Evolutionary conservation across 2,113 vertebrate species (phyloP), one percentile per base, ranked within the genome.

Genomic region (Engraulis encrasicolus): DNA sequence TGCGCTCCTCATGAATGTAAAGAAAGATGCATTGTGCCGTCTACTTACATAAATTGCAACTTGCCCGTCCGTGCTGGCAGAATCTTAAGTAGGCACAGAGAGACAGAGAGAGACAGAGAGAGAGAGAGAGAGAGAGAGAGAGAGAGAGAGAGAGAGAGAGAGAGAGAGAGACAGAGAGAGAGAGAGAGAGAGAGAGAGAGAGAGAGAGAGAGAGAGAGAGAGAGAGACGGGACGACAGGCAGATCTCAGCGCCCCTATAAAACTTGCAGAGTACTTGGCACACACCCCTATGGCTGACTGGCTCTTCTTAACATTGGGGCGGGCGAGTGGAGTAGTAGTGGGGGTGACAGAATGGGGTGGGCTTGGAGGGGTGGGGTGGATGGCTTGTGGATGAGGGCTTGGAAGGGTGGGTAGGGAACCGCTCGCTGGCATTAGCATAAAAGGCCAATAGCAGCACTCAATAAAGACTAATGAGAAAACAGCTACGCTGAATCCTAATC

Each of bases 11-110:
- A 84, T 90, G 91, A 91, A 91, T 93, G 85, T 85, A 92, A 91
- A 92, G 90, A 87, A 90, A 91, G 84, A 49, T 54, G 81, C 85
- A 89, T 91, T 93, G 92, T 94, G 88, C 80, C 50, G 50, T 31
- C 54, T 85, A 82, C 87, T 91, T 88, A 81, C 87, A 89, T 86
- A 91, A 91, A 90, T 87, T 88, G 89, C 86, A 85, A 84, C 86
- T 82, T 84, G 90, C 87, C 88, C 66, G 78, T 83, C 77, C 19
- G 48, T 78, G 58, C 86, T 88, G 88, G 85, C 61, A 80, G 92
- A 93, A 94, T 93, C 88, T 91, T 87, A 93, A 93, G 83, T 38
- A 92, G 87, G 84, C 74, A 83, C 87, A 48, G 34, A n/a, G n/a
- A n/a, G n/a, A n/a, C n/a, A n/a, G n/a, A n/a, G n/a, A n/a, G n/a